These are phyloP conservation scores for Notodonta dromedarius DNA, from an alignment of 2,888 invertebrate genomes.

Conservation along the genomic window DNA sequence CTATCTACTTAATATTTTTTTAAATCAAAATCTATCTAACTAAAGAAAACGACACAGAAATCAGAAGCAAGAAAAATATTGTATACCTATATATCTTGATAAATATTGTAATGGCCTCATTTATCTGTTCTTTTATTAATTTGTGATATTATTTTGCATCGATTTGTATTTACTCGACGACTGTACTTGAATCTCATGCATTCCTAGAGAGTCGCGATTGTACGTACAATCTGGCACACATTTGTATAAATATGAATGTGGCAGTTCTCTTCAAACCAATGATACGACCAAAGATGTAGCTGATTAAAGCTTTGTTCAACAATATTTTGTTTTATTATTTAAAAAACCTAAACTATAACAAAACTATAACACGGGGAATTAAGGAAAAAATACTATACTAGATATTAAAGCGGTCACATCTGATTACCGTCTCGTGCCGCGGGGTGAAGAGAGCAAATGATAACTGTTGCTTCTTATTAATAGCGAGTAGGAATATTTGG, in stretches of 20 bases:
- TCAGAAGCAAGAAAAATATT: no score
- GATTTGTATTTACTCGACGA: constrained; percentile 35
- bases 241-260: constrained; percentile 58
- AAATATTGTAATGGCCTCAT: no score
- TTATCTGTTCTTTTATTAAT: constrained; percentile 15
- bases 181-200: constrained; percentile 56
- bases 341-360: neutral
- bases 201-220: constrained; percentile 57
- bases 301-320: constrained; percentile 80
- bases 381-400: no score
- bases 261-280: constrained; percentile 83
- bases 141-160: neutral
- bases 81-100: no score
- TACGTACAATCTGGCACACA: constrained; percentile 32
- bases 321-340: constrained; percentile 48
- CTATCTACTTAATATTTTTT: no score
- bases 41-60: no score
- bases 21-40: no score
- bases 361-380: neutral
- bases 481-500: no score
- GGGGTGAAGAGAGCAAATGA: no score
- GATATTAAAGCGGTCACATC: no score
- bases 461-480: no score
- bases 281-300: constrained; percentile 88
- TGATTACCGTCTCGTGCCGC: no score